Conservation (phyloP, 2,888 invertebrate species). For the Ischnura elegans region DNA sequence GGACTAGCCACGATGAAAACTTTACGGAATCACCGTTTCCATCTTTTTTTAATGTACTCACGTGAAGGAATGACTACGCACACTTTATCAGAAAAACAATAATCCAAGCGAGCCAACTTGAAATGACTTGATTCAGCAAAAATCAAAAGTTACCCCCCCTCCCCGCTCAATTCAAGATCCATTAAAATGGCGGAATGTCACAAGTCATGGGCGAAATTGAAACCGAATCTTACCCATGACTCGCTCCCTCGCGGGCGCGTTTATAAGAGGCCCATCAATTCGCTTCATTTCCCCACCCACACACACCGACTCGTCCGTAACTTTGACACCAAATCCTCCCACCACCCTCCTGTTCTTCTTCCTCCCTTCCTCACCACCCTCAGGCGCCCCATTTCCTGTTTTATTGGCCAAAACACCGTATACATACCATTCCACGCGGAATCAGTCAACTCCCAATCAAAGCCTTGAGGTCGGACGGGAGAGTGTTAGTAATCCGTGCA, state of each 20-base stretch:
- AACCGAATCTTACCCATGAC: conserved; percentile 7
- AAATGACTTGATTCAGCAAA: no score
- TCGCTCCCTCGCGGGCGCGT: conserved; percentile 19
- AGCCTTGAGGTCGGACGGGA: conserved; percentile 63
- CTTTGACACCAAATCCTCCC: no score
- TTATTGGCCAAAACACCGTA: conserved; percentile 60
- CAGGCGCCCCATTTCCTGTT: not conserved
- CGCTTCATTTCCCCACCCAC: not conserved
- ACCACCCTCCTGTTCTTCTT: conserved; percentile 30
- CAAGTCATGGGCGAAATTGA: not conserved
- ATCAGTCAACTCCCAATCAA: conserved; percentile 67
- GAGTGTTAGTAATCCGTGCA: conserved; percentile 63
- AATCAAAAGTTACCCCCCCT: not conserved
- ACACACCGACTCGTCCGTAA: not conserved
- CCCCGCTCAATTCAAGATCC: not conserved
- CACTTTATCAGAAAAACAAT: no score
- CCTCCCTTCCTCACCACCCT: not conserved
- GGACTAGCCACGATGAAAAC: no score
- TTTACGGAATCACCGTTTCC: no score
- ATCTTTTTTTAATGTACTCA: no score
- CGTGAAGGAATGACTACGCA: no score
- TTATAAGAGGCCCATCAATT: conserved; percentile 35
- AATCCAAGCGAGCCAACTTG: no score
- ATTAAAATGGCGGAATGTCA: conserved; percentile 4
- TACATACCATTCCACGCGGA: conserved; percentile 63